Evolutionary conservation across 1,140 invertebrate species (phyloP), one percentile per base, ranked within the genome.

Genomic region (Caenorhabditis latens): DNA sequence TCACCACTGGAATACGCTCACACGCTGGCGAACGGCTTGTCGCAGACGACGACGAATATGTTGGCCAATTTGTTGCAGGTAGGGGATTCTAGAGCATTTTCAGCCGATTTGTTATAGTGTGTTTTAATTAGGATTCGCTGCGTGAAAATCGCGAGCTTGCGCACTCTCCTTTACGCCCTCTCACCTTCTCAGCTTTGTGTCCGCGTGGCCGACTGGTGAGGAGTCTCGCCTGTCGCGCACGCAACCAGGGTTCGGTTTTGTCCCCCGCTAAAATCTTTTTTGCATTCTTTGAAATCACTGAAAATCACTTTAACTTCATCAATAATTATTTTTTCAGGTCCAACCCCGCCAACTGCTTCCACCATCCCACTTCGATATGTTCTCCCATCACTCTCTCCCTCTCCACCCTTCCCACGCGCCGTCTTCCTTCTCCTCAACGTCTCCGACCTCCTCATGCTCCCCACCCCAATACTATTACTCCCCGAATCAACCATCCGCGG

Each of bases 1-100:
- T 71, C 90, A 9, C 85, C 83, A 16, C 40, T 92, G 1, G 92
- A 92, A 61, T 91, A 90, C 61, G 91, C 92, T 40, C 88, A 88
- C 40, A 71, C 89, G 11, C 71, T 92, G 83, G 84, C 89, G 48
- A 32, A 84, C 43, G 91, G 91, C 24, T 43, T 92, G 79, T 92
- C 90, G 13, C 91, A 92, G 84, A 92, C 91, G 6, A 92, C 91
- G 11, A 87, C 91, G 2, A 92, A 92, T 84, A 86, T 92, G 86
- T 90, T 92, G 42, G 91, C 91, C 40, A 86, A 88, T n/a, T 50
- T 84, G 46, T 86, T 90, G 9, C 84, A 90, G 82, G 91, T 91
- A 86, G 32, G 21, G n/a, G n/a, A n/a, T n/a, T n/a, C n/a, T n/a
- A n/a, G n/a, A 43, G 40, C 11, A 67, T 67, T 32, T 32, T 61